phyloP scores from a whole-genome alignment of 2,888 invertebrate genomes.

The Actias luna region DNA sequence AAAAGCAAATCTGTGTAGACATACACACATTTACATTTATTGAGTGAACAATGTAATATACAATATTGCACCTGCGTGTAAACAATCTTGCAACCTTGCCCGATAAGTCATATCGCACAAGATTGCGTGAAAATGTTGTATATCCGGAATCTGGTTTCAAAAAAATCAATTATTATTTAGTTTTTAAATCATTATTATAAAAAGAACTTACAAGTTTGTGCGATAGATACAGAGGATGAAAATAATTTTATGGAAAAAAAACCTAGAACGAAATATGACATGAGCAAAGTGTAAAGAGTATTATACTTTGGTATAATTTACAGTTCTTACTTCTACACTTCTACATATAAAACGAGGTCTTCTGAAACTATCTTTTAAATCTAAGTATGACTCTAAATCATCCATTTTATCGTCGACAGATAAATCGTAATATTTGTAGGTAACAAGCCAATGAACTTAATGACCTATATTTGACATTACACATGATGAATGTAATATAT shows the following conservation, averaged over 20 bases:
- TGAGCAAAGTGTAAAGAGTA: no score
- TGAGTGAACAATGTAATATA: not conserved
- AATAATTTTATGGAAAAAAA: not conserved
- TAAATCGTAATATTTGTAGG: no score
- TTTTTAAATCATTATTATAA: not conserved
- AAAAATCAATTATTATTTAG: not conserved
- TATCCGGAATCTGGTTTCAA: not conserved
- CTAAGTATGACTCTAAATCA: no score
- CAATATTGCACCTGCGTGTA: conserved; percentile 2
- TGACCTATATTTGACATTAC: no score
- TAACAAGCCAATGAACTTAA: no score
- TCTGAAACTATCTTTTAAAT: no score
- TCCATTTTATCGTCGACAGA: no score
- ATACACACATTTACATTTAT: not conserved
- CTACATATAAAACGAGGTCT: no score
- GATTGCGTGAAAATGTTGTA: not conserved
- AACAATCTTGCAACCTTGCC: conserved; percentile 8
- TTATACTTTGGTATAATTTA: no score
- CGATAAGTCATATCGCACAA: conserved; percentile 6
- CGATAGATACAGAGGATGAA: not conserved
- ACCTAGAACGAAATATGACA: not conserved
- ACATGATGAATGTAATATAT: no score
- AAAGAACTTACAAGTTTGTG: not conserved
- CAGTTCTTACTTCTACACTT: no score
- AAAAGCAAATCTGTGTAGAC: not conserved